A percentile compares a stretch with the other conserved stretches of the same genome.
These are phyloP conservation scores for Cygnus olor DNA, from an alignment of 2,797 vertebrate species.

Conservation along the genomic window DNA sequence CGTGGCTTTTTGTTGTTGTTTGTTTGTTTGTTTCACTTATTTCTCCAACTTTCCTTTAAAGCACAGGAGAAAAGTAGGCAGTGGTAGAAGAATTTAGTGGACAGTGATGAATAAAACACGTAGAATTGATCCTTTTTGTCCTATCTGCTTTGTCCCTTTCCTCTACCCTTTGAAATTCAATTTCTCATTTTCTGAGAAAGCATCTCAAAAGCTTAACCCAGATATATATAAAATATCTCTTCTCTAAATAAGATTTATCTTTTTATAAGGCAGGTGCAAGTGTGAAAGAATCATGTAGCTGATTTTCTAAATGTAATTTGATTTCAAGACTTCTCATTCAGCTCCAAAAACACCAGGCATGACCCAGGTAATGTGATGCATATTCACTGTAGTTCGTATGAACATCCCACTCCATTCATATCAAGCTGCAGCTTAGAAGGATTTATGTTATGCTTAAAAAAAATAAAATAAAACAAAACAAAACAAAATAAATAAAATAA, in stretches of 20 bases:
- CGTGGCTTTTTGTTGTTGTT: neutral
- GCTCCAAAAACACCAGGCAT: neutral
- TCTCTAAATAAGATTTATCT: conserved; percentile 2
- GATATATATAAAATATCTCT: conserved; percentile 47
- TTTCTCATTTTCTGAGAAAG: conserved; percentile 35
- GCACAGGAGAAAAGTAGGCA: conserved; percentile 16
- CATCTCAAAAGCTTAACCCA: conserved; percentile 70
- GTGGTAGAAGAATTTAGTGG: conserved; percentile 9
- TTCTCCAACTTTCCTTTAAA: conserved; percentile 16
- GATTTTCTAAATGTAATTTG: neutral
- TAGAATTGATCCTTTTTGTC: conserved; percentile 36
- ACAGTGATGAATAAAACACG: conserved; percentile 19
- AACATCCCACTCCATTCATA: neutral
- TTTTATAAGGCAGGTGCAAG: neutral
- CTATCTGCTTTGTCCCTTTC: conserved; percentile 20
- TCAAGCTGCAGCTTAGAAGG: neutral
- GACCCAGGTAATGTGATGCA: neutral
- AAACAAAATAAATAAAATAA: no score
- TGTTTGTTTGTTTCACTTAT: neutral
- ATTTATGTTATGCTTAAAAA: neutral
- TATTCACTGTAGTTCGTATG: neutral
- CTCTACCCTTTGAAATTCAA: conserved; percentile 34
- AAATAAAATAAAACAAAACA: no score
- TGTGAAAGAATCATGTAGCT: neutral
- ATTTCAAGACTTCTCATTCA: neutral